Base-by-base conservation (phyloP, 2,113 vertebrate species). In the Salvelinus sp. region DNA sequence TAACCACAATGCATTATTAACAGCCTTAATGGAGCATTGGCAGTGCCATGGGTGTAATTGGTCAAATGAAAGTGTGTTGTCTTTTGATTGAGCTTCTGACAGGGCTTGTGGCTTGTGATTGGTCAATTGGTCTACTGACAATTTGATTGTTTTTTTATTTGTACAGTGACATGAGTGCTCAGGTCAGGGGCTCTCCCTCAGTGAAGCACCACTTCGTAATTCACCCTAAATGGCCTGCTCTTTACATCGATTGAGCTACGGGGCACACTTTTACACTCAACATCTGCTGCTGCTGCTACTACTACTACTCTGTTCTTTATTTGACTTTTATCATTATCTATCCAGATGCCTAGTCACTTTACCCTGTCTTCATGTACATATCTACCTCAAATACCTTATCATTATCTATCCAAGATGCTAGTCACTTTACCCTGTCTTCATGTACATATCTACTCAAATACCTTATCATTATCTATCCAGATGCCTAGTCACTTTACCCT, bases 221-320 rank as follows among this genome's bases (percentile, higher is more conserved):
- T 82, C 47, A 81, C 28, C 1, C 38, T 50, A 54, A 85, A 50
- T 68, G 72, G 58, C 38, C 76, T 65, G 47, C 64, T 74, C 28
- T 83, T 77, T 71, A 20, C 7, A 30, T 54, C 18, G 25, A 69
- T 78, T 68, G 18, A 76, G 28, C 25, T 60, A 62, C 25, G 57
- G 7, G 25, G 28, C 3, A 28, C 18, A 30, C 71, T 44, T 44
- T 44, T 44, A 44, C 38, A 10, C 38, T 44, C 38, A 44, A 10
- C 7, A 44, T 44, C 10, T 44, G 38, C 38, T 44, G 7, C 38
- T 44, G 38, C 38, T 25, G 25, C 25, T 25, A 25, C 23, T 23
- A 25, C 23, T 23, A 23, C 25, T 10, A 10, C 38, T 44, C 38
- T 44, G 38, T 44, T 44, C 38, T 2, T 44, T 44, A 44, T 44